Conservation (phyloP, 2,113 vertebrate species). For the Argyrosomus japonicus region DNA sequence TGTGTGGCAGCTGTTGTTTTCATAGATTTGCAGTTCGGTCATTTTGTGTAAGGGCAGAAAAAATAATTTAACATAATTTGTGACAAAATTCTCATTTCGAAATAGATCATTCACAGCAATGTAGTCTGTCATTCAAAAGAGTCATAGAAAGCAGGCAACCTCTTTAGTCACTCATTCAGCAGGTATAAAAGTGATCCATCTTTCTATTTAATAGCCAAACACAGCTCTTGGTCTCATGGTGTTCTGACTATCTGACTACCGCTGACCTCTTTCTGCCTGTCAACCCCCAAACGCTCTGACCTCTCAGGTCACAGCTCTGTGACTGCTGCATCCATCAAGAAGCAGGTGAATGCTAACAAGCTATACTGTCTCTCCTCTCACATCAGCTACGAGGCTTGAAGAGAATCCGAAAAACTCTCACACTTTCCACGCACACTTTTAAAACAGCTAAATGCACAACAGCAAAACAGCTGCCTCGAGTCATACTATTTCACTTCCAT, state of each 20-base stretch:
- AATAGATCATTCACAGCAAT: not conserved
- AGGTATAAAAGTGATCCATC: not conserved
- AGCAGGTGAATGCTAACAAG: conserved; percentile 49
- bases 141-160: not conserved
- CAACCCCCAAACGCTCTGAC: conserved; percentile 43
- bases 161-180: conserved; percentile 5
- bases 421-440: not conserved
- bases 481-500: not conserved
- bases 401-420: no score
- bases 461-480: not conserved
- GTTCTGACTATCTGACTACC: conserved; percentile 29
- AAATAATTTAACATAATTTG: not conserved
- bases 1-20: not conserved
- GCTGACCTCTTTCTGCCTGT: conserved; percentile 58
- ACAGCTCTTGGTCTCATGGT: conserved; percentile 18
- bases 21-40: not conserved
- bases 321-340: conserved; percentile 49
- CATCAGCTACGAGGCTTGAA: not conserved
- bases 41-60: not conserved
- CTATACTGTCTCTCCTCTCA: not conserved
- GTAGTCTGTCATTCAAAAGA: not conserved
- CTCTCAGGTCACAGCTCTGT: conserved; percentile 53
- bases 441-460: not conserved
- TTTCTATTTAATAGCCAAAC: conserved; percentile 27
- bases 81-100: not conserved